Evolutionary conservation across 2,113 vertebrate species (phyloP), one percentile per base, ranked within the genome.

Genomic region (Hymenochirus boettgeri): DNA sequence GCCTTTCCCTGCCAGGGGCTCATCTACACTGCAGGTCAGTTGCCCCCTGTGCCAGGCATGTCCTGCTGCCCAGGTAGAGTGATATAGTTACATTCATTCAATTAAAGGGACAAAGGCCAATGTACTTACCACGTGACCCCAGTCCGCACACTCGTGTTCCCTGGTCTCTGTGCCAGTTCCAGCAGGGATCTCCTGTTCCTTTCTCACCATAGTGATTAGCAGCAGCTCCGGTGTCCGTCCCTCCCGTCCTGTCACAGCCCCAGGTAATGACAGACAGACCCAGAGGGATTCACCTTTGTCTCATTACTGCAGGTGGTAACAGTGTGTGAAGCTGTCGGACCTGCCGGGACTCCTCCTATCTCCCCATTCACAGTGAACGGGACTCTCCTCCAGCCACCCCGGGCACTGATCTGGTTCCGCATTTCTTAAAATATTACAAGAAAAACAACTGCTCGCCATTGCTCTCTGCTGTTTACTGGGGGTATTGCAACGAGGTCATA

Each of bases 101-200:
- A n/a, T n/a, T n/a, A n/a, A n/a, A n/a, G n/a, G n/a, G n/a, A n/a
- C n/a, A n/a, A n/a, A n/a, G n/a, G n/a, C n/a, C n/a, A n/a, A n/a
- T n/a, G n/a, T 22, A 22, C 90, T 85, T 79, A 96, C 95, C 91
- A 75, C 90, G 77, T 18, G 85, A 86, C 15, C 89, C 88, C 95
- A 97, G 81, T 97, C 95, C 5, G 93, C 92, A 72, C 95, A 97
- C 21, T 51, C 66, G 79, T 65, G 79, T 96, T 96, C 4, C 88
- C 92, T 3, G 88, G 82, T 22, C 73, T 83, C n/a, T 78, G 88
- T 50, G 87, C 83, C 73, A 94, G 79, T 72, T 93, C 89, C 69
- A 70, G 72, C 46, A 94, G 71, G 1, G 83, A 81, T 5, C 87
- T 81, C n/a, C 73, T 78, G 18, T 78, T 80, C 77, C 83, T 81